Conservation (phyloP, 2,888 invertebrate genomes). For the Scrobipalpa costella region DNA sequence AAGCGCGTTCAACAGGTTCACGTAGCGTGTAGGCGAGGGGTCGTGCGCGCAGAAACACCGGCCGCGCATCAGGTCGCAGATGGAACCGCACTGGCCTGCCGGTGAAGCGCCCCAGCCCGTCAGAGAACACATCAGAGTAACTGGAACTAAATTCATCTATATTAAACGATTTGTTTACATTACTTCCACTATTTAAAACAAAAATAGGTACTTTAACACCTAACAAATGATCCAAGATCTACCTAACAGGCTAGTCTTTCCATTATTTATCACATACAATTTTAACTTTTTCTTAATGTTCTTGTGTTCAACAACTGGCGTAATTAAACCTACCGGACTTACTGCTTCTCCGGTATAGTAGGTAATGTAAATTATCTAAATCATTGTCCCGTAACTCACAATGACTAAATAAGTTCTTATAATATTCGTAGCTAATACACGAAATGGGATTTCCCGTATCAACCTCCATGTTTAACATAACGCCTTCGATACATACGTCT, state of each 20-base stretch:
- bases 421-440: constrained; percentile 32
- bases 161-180: too few relatives aligned
- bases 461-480: too few relatives aligned
- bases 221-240: constrained; percentile 35
- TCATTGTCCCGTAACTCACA: neutral
- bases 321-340: constrained; percentile 25
- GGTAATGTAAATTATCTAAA: constrained; percentile 22
- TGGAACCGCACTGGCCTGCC: constrained; percentile 35
- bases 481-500: too few relatives aligned
- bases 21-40: constrained; percentile 31
- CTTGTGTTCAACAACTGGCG: constrained; percentile 23
- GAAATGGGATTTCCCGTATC: constrained; percentile 34
- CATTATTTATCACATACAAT: constrained; percentile 22
- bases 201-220: constrained; percentile 10
- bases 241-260: constrained; percentile 27
- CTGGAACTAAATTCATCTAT: constrained; percentile 30
- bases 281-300: constrained; percentile 13
- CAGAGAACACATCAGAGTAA: constrained; percentile 38
- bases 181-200: neutral
- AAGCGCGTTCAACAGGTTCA: constrained; percentile 35
- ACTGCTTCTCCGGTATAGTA: constrained; percentile 33
- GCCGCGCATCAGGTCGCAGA: constrained; percentile 19
- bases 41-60: constrained; percentile 25
- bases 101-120: constrained; percentile 39
- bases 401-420: constrained; percentile 22